Conservation (phyloP, 2,888 invertebrate species). For the Brachypterus glaber region DNA sequence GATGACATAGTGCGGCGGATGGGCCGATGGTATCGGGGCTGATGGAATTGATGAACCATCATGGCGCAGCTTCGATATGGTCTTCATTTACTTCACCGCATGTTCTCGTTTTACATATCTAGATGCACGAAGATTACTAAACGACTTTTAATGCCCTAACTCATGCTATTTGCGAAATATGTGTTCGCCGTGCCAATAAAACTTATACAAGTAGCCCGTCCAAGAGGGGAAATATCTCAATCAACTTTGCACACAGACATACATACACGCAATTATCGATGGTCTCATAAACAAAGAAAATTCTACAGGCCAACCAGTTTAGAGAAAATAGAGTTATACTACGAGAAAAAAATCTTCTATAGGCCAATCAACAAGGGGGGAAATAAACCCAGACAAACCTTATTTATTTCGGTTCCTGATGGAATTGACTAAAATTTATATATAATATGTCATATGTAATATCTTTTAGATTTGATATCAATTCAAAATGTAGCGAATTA, state of each 20-base stretch:
- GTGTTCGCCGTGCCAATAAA: slow-evolving; percentile 23
- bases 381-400: too few relatives aligned
- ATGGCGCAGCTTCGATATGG: slow-evolving; percentile 30
- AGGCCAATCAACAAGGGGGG: too few relatives aligned
- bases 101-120: slow-evolving; percentile 41
- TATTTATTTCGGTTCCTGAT: too few relatives aligned
- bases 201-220: slow-evolving; percentile 24
- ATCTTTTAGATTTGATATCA: too few relatives aligned
- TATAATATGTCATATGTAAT: too few relatives aligned
- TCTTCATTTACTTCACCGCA: slow-evolving; percentile 37
- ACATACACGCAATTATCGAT: slow-evolving; percentile 37
- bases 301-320: too few relatives aligned
- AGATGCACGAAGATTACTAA: slow-evolving; percentile 41
- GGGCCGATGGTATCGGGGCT: slow-evolving; percentile 24
- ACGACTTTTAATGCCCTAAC: slow-evolving; percentile 39
- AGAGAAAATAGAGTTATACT: too few relatives aligned
- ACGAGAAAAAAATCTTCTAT: too few relatives aligned
- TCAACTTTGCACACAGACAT: slow-evolving; percentile 32
- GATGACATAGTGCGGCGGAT: too few relatives aligned
- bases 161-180: slow-evolving; percentile 40
- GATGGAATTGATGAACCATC: slow-evolving; percentile 29
- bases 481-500: too few relatives aligned
- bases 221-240: slow-evolving; percentile 35
- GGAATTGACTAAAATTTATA: too few relatives aligned
- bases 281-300: slow-evolving; percentile 33